Percentiles rank a stretch among this genome's conserved stretches.
phyloP scores from a whole-genome alignment of 2,113 vertebrate genomes.

The Ploceus nigricollis region DNA sequence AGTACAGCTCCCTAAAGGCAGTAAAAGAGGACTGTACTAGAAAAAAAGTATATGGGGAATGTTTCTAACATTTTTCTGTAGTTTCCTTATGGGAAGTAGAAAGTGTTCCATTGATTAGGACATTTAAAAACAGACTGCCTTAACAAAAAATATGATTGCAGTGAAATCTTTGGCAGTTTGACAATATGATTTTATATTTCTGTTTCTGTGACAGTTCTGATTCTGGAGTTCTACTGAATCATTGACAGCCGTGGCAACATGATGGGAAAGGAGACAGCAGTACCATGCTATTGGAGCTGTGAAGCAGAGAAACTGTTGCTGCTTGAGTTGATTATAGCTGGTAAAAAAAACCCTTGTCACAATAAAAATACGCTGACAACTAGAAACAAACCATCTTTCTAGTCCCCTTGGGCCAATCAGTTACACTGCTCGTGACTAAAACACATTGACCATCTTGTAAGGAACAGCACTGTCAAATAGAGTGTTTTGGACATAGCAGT shows the following conservation, averaged over 20 bases:
- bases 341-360: not conserved
- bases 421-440: not conserved
- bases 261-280: slow-evolving; percentile 1
- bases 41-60: not conserved
- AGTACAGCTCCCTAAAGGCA: not conserved
- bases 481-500: not conserved
- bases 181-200: slow-evolving; percentile 28
- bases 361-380: slow-evolving; percentile 23
- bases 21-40: not conserved
- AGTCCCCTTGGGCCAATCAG: not conserved
- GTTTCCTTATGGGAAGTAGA: not conserved
- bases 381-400: not conserved
- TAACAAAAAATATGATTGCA: not conserved
- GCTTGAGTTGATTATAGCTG: slow-evolving; percentile 3
- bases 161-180: slow-evolving; percentile 15
- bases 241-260: slow-evolving; percentile 8
- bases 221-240: slow-evolving; percentile 5
- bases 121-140: not conserved
- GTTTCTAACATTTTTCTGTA: not conserved
- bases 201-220: slow-evolving; percentile 24
- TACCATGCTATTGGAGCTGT: not conserved
- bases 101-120: not conserved
- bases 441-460: not conserved
- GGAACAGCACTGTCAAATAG: not conserved
- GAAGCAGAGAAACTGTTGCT: slow-evolving; percentile 6